phyloP scores from a whole-genome alignment of 1,140 invertebrate genomes.

The Orius insidiosus region DNA sequence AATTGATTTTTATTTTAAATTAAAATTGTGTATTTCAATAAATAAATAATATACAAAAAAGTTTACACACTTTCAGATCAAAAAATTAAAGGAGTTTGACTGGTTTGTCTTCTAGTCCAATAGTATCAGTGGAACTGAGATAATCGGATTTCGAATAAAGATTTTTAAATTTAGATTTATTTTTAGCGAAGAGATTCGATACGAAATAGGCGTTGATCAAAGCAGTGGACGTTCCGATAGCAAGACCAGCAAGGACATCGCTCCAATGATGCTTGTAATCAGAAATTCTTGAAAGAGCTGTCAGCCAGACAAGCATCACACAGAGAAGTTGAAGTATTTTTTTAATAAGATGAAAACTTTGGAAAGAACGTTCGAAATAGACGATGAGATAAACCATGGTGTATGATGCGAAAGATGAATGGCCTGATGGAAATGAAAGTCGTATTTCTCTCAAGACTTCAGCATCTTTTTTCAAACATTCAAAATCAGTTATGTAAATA shows the following conservation, averaged over 20 bases:
- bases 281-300: conserved; percentile 67
- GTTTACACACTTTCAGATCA: too few relatives aligned
- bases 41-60: too few relatives aligned
- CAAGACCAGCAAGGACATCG: conserved; percentile 48
- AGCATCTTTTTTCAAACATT: conserved; percentile 34
- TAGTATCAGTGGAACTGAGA: too few relatives aligned
- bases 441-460: conserved; percentile 45
- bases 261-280: conserved; percentile 97
- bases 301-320: conserved; percentile 58
- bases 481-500: conserved; percentile 41
- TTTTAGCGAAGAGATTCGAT: too few relatives aligned
- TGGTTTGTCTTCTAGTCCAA: too few relatives aligned
- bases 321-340: conserved; percentile 39
- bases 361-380: too few relatives aligned
- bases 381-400: conserved; percentile 50
- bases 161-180: too few relatives aligned
- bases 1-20: too few relatives aligned
- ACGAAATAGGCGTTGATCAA: conserved; percentile 20
- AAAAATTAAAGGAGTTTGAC: too few relatives aligned
- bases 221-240: conserved; percentile 41
- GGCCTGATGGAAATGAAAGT: conserved; percentile 65
- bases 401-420: conserved; percentile 68
- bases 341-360: too few relatives aligned
- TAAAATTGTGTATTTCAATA: too few relatives aligned
- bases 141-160: too few relatives aligned